Conservation (phyloP, 2,113 vertebrate species). For the Chionis minor region DNA sequence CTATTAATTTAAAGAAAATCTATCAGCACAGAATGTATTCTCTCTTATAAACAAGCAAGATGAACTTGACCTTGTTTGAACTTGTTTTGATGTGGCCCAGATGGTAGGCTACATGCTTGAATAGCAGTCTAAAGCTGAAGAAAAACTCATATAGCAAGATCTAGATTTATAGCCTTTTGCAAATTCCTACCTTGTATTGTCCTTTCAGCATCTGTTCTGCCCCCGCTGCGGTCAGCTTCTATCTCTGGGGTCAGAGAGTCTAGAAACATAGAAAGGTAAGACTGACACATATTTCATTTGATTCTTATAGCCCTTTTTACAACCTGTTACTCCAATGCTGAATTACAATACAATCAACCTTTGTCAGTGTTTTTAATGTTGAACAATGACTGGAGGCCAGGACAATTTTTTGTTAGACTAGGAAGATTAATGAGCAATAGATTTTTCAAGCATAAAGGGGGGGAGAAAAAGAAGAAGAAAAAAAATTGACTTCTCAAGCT, state of each 20-base stretch:
- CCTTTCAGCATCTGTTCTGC: constrained; percentile 99
- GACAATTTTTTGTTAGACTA: constrained; percentile 59
- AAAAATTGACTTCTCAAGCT: constrained; percentile 33
- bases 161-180: constrained; percentile 97
- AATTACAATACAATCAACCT: constrained; percentile 77
- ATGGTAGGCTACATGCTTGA: constrained; percentile 97
- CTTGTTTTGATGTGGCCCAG: constrained; percentile 94
- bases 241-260: constrained; percentile 99
- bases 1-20: constrained; percentile 82
- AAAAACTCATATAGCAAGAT: constrained; percentile 89
- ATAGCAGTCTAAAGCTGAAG: constrained; percentile 92
- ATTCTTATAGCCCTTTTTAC: constrained; percentile 70
- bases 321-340: constrained; percentile 74
- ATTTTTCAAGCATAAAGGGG: constrained; percentile 18
- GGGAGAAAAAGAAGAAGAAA: not conserved
- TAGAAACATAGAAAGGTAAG: constrained; percentile 91
- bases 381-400: constrained; percentile 66
- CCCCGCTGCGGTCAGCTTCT: constrained; percentile 98
- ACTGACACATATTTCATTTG: constrained; percentile 79
- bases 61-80: constrained; percentile 95
- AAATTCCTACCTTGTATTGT: constrained; percentile 99
- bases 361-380: constrained; percentile 73
- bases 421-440: constrained; percentile 65
- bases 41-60: constrained; percentile 82
- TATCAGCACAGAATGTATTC: constrained; percentile 77